These are phyloP conservation scores for Salarias fasciatus DNA, from an alignment of 2,797 vertebrate genomes.

Conservation along the genomic window DNA sequence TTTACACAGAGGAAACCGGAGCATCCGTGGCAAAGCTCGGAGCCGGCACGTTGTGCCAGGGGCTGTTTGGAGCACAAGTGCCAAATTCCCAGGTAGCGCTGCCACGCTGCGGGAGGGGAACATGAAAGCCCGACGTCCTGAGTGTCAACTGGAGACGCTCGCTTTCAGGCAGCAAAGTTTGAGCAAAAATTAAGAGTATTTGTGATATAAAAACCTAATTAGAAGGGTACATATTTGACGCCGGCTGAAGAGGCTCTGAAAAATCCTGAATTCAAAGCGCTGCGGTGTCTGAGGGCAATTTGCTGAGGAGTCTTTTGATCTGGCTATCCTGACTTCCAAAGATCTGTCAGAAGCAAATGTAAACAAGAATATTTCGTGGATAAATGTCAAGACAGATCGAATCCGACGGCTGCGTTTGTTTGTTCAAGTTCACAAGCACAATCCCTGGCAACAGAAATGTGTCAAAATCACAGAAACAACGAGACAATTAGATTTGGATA, in stretches of 20 bases:
- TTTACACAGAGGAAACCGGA: constrained; percentile 57
- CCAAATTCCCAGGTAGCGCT: constrained; percentile 58
- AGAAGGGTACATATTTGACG: constrained; percentile 24
- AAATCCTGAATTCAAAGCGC: constrained; percentile 22
- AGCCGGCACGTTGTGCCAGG: constrained; percentile 50
- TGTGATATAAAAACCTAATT: constrained; percentile 46
- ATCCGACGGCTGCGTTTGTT: constrained; percentile 9
- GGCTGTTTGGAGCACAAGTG: constrained; percentile 61
- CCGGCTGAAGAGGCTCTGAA: constrained; percentile 27
- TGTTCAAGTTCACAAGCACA: constrained; percentile 17
- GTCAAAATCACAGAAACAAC: constrained; percentile 11
- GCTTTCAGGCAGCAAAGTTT: constrained; percentile 4
- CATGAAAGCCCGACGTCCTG: neutral
- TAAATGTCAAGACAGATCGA: constrained; percentile 54
- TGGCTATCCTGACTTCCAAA: constrained; percentile 26
- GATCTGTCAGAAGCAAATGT: constrained; percentile 27
- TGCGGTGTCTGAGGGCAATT: constrained; percentile 30
- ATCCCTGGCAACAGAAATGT: constrained; percentile 21
- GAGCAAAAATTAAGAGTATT: constrained; percentile 20
- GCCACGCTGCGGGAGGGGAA: constrained; percentile 22
- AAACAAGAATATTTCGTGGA: constrained; percentile 46
- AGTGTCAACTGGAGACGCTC: constrained; percentile 4
- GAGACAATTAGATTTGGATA: constrained; percentile 11
- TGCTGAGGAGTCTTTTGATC: constrained; percentile 45
- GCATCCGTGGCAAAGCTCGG: constrained; percentile 56